These are phyloP conservation scores for Chalcis sispes DNA, from an alignment of 2,888 invertebrate genomes.

Conservation along the genomic window DNA sequence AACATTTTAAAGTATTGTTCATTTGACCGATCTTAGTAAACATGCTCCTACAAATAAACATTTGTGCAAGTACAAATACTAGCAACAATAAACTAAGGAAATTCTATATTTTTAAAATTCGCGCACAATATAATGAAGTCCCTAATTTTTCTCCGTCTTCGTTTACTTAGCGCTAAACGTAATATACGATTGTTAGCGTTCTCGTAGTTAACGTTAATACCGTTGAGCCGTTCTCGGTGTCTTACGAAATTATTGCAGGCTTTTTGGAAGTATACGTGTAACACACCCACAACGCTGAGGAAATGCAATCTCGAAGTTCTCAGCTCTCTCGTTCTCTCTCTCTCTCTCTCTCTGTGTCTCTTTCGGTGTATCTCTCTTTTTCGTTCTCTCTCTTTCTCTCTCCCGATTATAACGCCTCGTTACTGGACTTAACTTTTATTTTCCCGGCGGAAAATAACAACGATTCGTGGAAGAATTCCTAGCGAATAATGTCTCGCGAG, in stretches of 20 bases:
- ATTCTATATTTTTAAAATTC: too few relatives aligned
- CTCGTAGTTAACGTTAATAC: constrained; percentile 31
- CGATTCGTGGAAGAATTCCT: not conserved
- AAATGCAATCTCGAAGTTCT: constrained; percentile 47
- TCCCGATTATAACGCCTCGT: constrained; percentile 35
- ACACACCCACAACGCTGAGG: not conserved
- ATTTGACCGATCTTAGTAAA: too few relatives aligned
- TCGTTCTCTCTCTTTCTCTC: too few relatives aligned
- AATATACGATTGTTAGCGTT: constrained; percentile 25
- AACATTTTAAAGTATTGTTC: too few relatives aligned
- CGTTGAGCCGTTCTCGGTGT: not conserved
- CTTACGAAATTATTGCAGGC: constrained; percentile 40
- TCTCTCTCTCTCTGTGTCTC: too few relatives aligned
- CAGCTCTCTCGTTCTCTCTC: too few relatives aligned
- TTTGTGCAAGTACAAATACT: too few relatives aligned
- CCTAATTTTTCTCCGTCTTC: constrained; percentile 25
- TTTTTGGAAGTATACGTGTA: constrained; percentile 1
- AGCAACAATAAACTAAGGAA: too few relatives aligned
- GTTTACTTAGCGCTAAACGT: constrained; percentile 25
- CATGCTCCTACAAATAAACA: too few relatives aligned
- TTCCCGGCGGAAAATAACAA: constrained; percentile 14
- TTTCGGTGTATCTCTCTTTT: too few relatives aligned
- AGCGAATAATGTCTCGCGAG: too few relatives aligned
- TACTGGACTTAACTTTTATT: constrained; percentile 36
- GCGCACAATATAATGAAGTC: too few relatives aligned